These are phyloP conservation scores for Falco cherrug DNA, from an alignment of 2,797 vertebrate species.

Conservation along the genomic window DNA sequence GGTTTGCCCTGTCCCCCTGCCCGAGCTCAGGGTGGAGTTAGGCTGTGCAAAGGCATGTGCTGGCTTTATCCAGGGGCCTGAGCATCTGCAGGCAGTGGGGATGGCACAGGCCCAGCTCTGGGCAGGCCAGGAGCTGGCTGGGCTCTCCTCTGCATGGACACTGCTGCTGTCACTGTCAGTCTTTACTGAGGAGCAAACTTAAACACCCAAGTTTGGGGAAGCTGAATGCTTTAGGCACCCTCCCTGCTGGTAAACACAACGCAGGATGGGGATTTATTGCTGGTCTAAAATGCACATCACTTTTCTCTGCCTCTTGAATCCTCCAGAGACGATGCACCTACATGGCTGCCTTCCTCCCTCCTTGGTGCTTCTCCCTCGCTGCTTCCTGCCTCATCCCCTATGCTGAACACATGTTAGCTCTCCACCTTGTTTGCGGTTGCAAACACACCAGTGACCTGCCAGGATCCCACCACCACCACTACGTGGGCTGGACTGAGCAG, in stretches of 20 bases:
- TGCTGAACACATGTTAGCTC: neutral
- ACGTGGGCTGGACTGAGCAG: neutral
- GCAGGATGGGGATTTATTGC: neutral
- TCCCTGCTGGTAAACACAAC: neutral
- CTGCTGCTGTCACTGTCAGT: neutral
- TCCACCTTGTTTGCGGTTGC: neutral
- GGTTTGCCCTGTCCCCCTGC: neutral
- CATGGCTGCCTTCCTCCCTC: neutral
- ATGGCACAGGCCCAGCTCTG: neutral
- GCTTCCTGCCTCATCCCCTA: neutral
- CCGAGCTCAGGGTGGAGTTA: neutral
- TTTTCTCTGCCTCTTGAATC: neutral
- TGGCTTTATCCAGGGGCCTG: neutral
- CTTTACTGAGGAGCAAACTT: neutral
- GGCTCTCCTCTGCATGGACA: neutral
- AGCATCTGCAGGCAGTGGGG: neutral
- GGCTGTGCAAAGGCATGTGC: neutral
- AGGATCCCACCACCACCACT: neutral
- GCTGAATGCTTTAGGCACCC: neutral
- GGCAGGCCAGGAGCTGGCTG: neutral
- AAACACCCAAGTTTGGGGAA: neutral
- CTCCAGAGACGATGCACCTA: neutral
- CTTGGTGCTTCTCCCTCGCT: neutral
- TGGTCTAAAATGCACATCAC: neutral
- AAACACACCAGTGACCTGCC: accelerated